Evolutionary conservation across 2,797 vertebrate species (phyloP).

Genomic region (Pygocentrus nattereri): DNA sequence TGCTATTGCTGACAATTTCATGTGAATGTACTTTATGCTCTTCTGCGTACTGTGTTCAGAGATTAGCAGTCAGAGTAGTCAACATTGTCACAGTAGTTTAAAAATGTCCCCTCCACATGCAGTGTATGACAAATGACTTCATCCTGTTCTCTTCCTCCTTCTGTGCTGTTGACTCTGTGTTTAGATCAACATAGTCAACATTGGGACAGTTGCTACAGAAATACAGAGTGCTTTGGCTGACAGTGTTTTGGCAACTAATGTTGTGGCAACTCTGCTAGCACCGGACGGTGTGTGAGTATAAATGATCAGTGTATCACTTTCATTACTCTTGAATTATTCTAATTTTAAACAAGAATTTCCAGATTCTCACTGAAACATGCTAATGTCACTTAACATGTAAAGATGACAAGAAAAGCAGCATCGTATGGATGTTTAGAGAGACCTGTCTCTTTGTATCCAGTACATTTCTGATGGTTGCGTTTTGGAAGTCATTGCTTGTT

Average conservation of each 20-base stretch:
- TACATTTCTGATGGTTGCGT: not conserved
- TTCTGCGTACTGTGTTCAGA: not conserved
- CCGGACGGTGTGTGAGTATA: conserved; percentile 78
- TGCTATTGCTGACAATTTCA: too few relatives aligned
- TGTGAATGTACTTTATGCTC: not conserved
- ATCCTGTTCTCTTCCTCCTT: not conserved
- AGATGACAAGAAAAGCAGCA: not conserved
- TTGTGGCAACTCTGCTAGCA: conserved; percentile 74
- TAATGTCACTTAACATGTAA: not conserved
- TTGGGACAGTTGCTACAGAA: conserved; percentile 75
- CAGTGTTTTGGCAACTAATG: conserved; percentile 79
- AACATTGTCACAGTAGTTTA: not conserved
- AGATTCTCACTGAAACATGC: not conserved
- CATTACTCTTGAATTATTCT: not conserved
- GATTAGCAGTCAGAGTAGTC: not conserved
- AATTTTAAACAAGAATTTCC: not conserved
- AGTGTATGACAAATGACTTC: not conserved
- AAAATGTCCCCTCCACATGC: not conserved
- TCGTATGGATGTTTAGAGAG: too few relatives aligned
- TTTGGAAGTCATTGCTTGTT: not conserved
- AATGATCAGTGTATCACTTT: not conserved
- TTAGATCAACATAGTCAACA: conserved; percentile 82
- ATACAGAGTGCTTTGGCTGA: conserved; percentile 77
- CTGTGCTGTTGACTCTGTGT: conserved; percentile 4
- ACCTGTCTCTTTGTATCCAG: too few relatives aligned